Percentiles rank a stretch among this genome's conserved stretches.
These are phyloP conservation scores for Heloderma charlesbogerti DNA, from an alignment of 2,113 vertebrate genomes.

Conservation along the genomic window DNA sequence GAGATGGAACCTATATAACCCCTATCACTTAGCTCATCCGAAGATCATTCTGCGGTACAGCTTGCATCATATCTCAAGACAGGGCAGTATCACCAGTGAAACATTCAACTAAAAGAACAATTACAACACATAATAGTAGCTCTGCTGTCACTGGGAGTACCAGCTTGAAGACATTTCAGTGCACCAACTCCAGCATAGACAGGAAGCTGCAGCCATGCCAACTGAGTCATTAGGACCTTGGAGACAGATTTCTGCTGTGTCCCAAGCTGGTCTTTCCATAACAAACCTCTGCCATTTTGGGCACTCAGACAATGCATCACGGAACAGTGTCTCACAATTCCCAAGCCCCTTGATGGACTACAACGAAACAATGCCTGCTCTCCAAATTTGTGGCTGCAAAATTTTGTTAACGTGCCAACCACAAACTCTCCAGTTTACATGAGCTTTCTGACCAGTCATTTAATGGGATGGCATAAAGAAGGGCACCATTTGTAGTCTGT, in stretches of 20 bases:
- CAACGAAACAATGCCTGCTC: not conserved
- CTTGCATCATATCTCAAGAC: constrained; percentile 10
- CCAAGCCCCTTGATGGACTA: not conserved
- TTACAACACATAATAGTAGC: constrained; percentile 29
- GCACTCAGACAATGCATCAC: accelerated
- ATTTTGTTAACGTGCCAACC: not conserved
- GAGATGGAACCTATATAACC: not conserved
- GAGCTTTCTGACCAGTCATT: not conserved
- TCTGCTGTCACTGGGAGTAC: constrained; percentile 19
- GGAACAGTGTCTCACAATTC: accelerated
- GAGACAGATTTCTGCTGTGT: not conserved
- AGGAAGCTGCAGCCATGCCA: not conserved
- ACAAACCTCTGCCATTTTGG: not conserved
- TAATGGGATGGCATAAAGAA: not conserved
- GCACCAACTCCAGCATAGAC: not conserved
- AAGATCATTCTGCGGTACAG: not conserved
- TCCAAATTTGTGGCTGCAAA: not conserved
- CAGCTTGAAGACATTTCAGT: not conserved
- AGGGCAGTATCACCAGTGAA: not conserved
- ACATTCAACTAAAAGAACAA: constrained; percentile 7
- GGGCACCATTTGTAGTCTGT: not conserved
- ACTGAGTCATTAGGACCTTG: not conserved
- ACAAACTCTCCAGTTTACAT: not conserved
- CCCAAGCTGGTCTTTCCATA: not conserved
- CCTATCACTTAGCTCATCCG: not conserved